These are phyloP conservation scores for Spinus olivaceus DNA, from an alignment of 2,797 vertebrate genomes.

Conservation along the genomic window DNA sequence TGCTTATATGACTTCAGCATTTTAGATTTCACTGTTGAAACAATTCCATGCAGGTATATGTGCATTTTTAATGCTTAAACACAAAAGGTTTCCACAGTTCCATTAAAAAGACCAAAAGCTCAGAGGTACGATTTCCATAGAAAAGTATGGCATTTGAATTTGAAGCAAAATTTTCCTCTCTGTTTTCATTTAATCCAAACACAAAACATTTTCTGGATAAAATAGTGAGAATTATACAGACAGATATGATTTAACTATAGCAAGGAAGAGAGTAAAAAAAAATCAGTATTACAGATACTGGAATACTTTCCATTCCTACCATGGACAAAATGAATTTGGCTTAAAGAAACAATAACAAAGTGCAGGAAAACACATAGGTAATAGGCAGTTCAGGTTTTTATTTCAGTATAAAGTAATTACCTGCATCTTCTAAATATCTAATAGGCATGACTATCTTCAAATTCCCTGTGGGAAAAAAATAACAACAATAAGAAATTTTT, in stretches of 20 bases:
- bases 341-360: not conserved
- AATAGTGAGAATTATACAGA: not conserved
- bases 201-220: not conserved
- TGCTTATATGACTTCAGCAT: not conserved
- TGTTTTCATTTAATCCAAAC: not conserved
- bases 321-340: not conserved
- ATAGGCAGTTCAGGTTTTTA: not conserved
- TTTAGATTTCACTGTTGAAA: not conserved
- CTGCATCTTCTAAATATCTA: slow-evolving; percentile 70
- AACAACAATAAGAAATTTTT: not conserved
- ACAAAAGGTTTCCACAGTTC: not conserved
- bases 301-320: not conserved
- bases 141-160: not conserved
- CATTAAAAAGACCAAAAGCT: not conserved
- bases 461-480: slow-evolving; percentile 59
- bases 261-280: not conserved
- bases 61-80: not conserved
- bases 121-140: not conserved
- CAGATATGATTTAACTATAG: not conserved
- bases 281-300: not conserved
- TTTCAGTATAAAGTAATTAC: slow-evolving; percentile 58
- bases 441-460: slow-evolving; percentile 69
- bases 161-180: not conserved
- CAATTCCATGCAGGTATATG: not conserved
- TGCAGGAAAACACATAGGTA: not conserved